Evolutionary conservation across 1,140 invertebrate genomes (phyloP), one percentile per base, ranked within the genome.

Genomic region (Drosophila funebris): DNA sequence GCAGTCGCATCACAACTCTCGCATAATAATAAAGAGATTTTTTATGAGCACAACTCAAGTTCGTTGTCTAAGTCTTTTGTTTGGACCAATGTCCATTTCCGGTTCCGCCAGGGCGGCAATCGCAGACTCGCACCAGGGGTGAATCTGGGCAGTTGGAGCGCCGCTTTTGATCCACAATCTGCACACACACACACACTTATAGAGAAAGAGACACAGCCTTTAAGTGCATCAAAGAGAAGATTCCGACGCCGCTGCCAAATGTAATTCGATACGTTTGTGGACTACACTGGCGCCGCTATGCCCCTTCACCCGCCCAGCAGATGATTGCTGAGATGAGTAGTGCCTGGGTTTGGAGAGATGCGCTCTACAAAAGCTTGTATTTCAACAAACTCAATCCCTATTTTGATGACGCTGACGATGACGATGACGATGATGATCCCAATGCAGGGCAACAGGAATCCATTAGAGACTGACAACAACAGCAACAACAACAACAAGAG

Each of bases 221-320:
- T 46, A 54, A 69, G 46, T 52, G 61, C 83, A 76, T 87, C 83
- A 87, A 87, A 88, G 83, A 33, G 18, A 71, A 63, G 50, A 43
- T 54, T 14, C 63, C 33, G 46, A 43, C 71, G 76, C 61, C 66
- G 74, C 61, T 83, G 76, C 54, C 67, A 73, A 73, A 71, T 76
- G 83, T 77, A 88, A 88, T 76, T 66, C 37, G 70, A 88, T 88
- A 88, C 52, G 68, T 71, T 89, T 83, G 73, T 69, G 60, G 43
- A 44, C 36, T 61, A 64, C 63, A 63, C 64, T 76, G 81, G 81
- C 83, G 83, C 81, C 81, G 76, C 52, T 57, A 46, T 29, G 44
- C 53, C 50, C 44, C 37, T 43, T 29, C 5, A 5, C 13, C 20
- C n/a, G 27, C 33, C 43, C 36, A 7, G 11, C 11, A 9, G 54